Evolutionary conservation across 1,140 invertebrate genomes (phyloP).

Genomic region (Lasioglossum baleicum): DNA sequence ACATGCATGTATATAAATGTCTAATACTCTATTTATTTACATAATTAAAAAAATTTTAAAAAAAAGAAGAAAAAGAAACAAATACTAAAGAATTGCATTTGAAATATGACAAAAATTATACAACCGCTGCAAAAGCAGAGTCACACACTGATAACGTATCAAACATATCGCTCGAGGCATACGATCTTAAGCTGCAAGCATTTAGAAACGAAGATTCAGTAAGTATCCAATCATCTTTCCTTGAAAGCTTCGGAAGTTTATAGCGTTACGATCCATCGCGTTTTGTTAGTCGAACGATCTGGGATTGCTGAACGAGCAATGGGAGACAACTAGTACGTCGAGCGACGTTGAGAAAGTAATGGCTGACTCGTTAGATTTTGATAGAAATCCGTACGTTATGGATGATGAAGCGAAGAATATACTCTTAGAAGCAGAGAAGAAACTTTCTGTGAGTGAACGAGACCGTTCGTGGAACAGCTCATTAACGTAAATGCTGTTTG

Average conservation of each 20-base stretch:
- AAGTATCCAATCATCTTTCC: neutral
- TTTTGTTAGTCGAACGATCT: neutral
- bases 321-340: neutral
- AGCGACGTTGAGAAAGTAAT: neutral
- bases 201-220: neutral
- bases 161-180: neutral
- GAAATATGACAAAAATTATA: neutral
- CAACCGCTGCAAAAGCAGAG: neutral
- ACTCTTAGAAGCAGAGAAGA: neutral
- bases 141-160: neutral
- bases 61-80: too few relatives aligned
- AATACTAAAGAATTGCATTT: slow-evolving; percentile 6
- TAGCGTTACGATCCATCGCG: neutral
- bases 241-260: neutral
- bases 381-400: slow-evolving; percentile 5
- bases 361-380: neutral
- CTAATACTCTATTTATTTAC: slow-evolving; percentile 11
- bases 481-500: slow-evolving; percentile 2
- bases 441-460: slow-evolving; percentile 11
- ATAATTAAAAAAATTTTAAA: neutral
- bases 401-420: neutral
- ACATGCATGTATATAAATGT: neutral
- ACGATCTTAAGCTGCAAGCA: neutral
- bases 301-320: neutral
- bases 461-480: neutral